Evolutionary conservation across 2,888 invertebrate genomes (phyloP), one percentile per base, ranked within the genome.

Genomic region (Spicauda simplicius): DNA sequence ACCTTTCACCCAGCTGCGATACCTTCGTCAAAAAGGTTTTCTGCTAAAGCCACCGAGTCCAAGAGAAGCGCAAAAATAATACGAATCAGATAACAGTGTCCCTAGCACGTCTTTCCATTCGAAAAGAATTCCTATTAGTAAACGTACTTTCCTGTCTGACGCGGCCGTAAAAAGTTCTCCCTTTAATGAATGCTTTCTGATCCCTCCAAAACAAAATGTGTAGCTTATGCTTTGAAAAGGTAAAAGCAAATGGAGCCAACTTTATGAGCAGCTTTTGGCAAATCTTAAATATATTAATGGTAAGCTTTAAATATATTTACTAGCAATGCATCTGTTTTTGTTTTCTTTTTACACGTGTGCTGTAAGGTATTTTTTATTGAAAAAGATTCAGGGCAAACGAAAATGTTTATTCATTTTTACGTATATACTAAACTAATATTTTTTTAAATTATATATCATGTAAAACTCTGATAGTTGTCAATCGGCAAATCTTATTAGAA

Each of bases 31-130:
- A 76, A 85, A 85, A 81, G 83, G 76, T 85, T 82, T 81, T 77
- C 77, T 76, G 78, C 80, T 80, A 86, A 88, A 87, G 81, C 86
- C 86, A 76, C 79, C 76, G 80, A 81, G 80, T 83, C 77, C 77
- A 79, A 82, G 79, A 84, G 79, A 77, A 77, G 84, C 82, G 85
- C 81, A 86, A 88, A 87, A 87, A 87, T 88, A 87, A 88, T 88
- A 88, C 86, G 87, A 86, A 82, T 84, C 83, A 79, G 84, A 89
- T 86, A 85, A 82, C 86, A 83, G 73, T 77, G 80, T 78, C 81
- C 78, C 77, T 81, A 85, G 87, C 91, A 90, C 91, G 91, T 90
- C 85, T 85, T 86, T 82, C 84, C 87, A 90, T 91, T 80, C 82
- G 81, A 37, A 52, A 86, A 85, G 89, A 91, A 91, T 91, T 90